A percentile compares a stretch with the other conserved stretches of the same genome.
These are phyloP conservation scores for Geophilus truncorum DNA, from an alignment of 2,888 invertebrate genomes.

Conservation along the genomic window DNA sequence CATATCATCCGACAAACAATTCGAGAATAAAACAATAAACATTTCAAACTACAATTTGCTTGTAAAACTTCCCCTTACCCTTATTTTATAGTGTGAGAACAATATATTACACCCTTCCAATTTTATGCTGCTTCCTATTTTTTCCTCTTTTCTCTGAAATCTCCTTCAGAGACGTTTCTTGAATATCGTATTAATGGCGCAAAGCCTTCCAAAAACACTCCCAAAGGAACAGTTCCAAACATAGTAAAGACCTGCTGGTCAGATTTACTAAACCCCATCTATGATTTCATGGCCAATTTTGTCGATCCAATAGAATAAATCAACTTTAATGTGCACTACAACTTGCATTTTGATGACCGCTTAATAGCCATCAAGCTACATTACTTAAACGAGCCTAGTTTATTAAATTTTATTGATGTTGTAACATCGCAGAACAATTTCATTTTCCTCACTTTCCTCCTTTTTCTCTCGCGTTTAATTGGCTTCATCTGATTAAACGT, in stretches of 20 bases:
- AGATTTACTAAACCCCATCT: slow-evolving; percentile 2
- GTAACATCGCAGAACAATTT: neutral
- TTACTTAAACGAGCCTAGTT: neutral
- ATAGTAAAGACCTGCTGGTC: neutral
- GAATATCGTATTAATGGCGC: slow-evolving; percentile 2
- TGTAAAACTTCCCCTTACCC: neutral
- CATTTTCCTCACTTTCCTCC: neutral
- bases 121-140: neutral
- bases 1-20: neutral
- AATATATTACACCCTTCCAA: neutral
- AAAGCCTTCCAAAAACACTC: slow-evolving; percentile 7
- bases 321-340: neutral
- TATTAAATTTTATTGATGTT: neutral
- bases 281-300: slow-evolving; percentile 2
- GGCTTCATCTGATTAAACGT: neutral
- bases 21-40: slow-evolving; percentile 35
- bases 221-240: neutral
- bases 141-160: neutral
- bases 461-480: neutral
- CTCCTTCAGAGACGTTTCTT: neutral
- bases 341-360: neutral
- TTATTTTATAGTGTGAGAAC: neutral
- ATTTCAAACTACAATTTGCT: slow-evolving; percentile 31
- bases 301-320: neutral
- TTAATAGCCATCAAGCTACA: neutral